Conservation (phyloP, 2,888 invertebrate genomes). For the Lampropteryx suffumata region DNA sequence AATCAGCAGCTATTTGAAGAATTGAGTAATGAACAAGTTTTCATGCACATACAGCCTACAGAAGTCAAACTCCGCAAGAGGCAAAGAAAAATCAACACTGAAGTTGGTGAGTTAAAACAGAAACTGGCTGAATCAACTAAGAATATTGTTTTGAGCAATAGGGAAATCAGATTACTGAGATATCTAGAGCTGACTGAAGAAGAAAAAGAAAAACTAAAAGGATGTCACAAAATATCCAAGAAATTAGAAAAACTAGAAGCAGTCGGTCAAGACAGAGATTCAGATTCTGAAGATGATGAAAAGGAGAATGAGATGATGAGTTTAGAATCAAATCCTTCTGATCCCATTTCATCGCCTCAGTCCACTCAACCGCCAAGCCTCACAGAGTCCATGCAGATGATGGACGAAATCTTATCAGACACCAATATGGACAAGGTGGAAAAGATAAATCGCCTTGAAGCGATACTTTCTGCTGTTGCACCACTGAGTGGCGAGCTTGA, state of each 20-base stretch:
- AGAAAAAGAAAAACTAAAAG: constrained; percentile 95
- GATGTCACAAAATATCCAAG: constrained; percentile 95
- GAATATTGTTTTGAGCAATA: constrained; percentile 94
- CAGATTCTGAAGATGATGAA: constrained; percentile 89
- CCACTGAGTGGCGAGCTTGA: constrained; percentile 85
- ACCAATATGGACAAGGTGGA: constrained; percentile 92
- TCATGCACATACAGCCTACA: constrained; percentile 92
- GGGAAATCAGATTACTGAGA: constrained; percentile 93
- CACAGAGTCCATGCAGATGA: constrained; percentile 94
- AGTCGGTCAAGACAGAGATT: constrained; percentile 89
- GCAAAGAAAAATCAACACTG: constrained; percentile 94
- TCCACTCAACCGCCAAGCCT: constrained; percentile 91
- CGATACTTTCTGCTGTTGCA: constrained; percentile 91
- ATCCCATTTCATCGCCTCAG: constrained; percentile 88
- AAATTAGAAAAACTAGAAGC: constrained; percentile 95
- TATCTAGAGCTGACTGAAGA: constrained; percentile 96
- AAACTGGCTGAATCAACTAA: constrained; percentile 92
- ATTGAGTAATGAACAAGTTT: constrained; percentile 93
- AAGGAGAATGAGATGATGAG: constrained; percentile 91
- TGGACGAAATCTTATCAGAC: constrained; percentile 92
- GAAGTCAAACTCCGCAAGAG: constrained; percentile 94
- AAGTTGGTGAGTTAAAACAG: constrained; percentile 92
- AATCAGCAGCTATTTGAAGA: constrained; percentile 89
- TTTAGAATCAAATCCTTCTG: constrained; percentile 90
- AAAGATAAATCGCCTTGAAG: constrained; percentile 93